Percentiles rank a stretch among this genome's conserved stretches.
Evolutionary conservation across 2,888 invertebrate species (phyloP).

Genomic region (Stenoptilia bipunctidactyla): DNA sequence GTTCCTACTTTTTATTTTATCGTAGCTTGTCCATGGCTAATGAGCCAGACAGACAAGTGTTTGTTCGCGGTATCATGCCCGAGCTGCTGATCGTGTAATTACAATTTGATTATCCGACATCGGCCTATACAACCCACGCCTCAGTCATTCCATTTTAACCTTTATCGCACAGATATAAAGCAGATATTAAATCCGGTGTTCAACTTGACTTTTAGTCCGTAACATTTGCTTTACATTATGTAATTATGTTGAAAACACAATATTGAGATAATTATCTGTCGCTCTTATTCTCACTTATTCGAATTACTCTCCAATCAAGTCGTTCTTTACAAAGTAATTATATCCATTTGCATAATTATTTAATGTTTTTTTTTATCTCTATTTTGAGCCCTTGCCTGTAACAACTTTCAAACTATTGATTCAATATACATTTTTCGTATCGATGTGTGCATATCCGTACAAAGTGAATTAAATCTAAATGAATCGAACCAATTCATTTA

Average conservation of each 20-base stretch:
- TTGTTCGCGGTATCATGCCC: slow-evolving; percentile 27
- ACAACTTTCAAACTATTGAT: too few relatives aligned
- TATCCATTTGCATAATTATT: slow-evolving; percentile 65
- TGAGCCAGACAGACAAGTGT: slow-evolving; percentile 4
- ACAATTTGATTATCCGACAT: slow-evolving; percentile 50
- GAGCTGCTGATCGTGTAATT: slow-evolving; percentile 39
- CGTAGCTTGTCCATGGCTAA: neutral
- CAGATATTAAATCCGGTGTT: neutral
- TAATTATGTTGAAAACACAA: slow-evolving; percentile 21
- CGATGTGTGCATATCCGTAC: neutral
- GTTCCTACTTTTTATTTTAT: too few relatives aligned
- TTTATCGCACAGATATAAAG: neutral
- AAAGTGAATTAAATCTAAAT: too few relatives aligned
- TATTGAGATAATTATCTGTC: slow-evolving; percentile 55
- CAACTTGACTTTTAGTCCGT: neutral
- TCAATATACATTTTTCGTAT: neutral
- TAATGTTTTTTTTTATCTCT: too few relatives aligned
- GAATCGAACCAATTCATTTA: too few relatives aligned
- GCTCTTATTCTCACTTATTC: slow-evolving; percentile 44
- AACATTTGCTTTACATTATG: slow-evolving; percentile 3
- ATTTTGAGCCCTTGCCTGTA: too few relatives aligned
- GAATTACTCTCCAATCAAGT: slow-evolving; percentile 45
- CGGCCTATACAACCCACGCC: slow-evolving; percentile 16
- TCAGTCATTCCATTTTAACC: neutral
- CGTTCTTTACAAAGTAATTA: slow-evolving; percentile 55